Evolutionary conservation across 2,888 invertebrate genomes (phyloP), one percentile per base, ranked within the genome.

Genomic region (Temnothorax ravouxi): DNA sequence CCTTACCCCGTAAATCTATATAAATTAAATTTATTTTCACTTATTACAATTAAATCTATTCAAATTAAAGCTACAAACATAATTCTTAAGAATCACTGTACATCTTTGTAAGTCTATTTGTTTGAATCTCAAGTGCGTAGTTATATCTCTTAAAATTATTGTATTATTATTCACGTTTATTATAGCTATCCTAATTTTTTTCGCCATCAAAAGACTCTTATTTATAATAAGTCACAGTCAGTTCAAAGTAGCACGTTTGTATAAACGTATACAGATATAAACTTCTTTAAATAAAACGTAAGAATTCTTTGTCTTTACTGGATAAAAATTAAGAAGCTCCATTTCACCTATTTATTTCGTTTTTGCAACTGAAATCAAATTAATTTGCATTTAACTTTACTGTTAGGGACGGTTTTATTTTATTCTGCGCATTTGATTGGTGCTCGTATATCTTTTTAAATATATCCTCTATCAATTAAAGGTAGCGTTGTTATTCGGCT

Each of bases 351-450:
- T 66, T 54, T 64, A 41, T 54, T 50, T 66, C 2, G 41, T n/a
- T 21, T 47, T 62, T 62, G 62, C 64, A 44, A 25, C 18, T 76
- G 13, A 76, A 75, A 38, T 2, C 2, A 41, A 64, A 52, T 64
- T 25, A 38, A 52, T 52, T 11, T 25, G 15, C 50, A 52, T 64
- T 76, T 52, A 52, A 47, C 13, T 59, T 29, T 4, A 54, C 2
- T 21, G 38, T 3, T 62, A 38, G 15, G 21, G 34, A 50, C 3
- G 21, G 2, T 11, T 38, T 64, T 54, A 52, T 54, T 8, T 5
- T 18, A 4, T 41, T 54, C 1, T 4, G 2, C 3, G 3, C 15
- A 59, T 18, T 15, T 3, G n/a, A 62, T 38, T 75, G 29, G 2
- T n/a, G 8, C 29, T 64, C 25, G 13, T 52, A 34, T 1, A 34